These are phyloP conservation scores for Corynorhinus townsendii DNA, from an alignment of 2,113 vertebrate genomes.

Conservation along the genomic window DNA sequence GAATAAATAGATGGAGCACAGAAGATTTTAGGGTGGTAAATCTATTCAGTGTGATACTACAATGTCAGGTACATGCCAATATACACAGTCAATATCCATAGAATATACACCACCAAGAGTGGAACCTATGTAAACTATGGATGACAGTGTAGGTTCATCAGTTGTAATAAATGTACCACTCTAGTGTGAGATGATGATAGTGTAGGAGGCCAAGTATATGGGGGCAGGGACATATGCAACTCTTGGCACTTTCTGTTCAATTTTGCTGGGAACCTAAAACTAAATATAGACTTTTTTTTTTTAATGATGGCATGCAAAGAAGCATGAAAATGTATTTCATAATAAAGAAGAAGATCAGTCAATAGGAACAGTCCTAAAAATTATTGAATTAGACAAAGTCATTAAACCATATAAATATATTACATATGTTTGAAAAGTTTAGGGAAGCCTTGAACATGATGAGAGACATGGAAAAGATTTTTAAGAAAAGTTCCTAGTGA, in stretches of 20 bases:
- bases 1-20: neutral
- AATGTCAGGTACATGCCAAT: neutral
- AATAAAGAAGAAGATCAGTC: neutral
- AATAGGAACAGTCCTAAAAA: neutral
- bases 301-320: neutral
- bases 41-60: neutral
- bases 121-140: neutral
- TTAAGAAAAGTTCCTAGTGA: neutral
- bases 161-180: neutral
- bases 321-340: neutral
- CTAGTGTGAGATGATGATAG: neutral
- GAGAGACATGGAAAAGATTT: neutral
- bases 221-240: neutral
- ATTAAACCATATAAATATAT: neutral
- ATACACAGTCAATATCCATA: neutral
- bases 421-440: neutral
- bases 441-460: neutral
- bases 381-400: neutral
- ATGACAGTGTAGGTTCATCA: neutral
- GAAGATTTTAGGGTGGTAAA: neutral
- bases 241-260: neutral
- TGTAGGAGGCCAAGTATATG: neutral
- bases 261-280: neutral
- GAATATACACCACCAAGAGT: neutral
- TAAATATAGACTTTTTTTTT: neutral